Evolutionary conservation across 2,888 invertebrate species (phyloP), one percentile per base, ranked within the genome.

Genomic region (Uloborus plumipes): DNA sequence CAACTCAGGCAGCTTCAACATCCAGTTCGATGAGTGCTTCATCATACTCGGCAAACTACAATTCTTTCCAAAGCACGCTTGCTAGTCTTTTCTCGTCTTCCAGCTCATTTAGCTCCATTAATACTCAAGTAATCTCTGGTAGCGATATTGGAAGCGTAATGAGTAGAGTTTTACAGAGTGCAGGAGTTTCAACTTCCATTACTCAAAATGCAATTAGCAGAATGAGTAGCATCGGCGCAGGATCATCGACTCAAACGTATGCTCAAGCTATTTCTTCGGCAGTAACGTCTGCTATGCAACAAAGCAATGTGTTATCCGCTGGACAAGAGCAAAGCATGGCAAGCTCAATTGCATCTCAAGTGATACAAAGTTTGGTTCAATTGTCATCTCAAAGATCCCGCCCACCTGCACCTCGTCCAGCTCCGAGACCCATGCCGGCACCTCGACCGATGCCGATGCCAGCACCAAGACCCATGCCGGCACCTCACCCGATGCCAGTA

Each of bases 261-360:
- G 55, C 71, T 6, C 47, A 47, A 31, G 58, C 58, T 1, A 50
- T 71, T 39, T 47, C 77, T 15, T 55, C 16, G 11, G 71, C 49
- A n/a, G 70, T 71, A 1, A 18, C 78, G 18, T 4, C 13, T 9
- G 1, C 20, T 11, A 3, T 59, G 16, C 55, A 50, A 18, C 47
- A 65, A 15, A 65, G 53, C 0, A 31, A 49, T 14, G 7, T 31
- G 0, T 49, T 53, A 20, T 18, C n/a, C 0, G 64, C 61, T 26
- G 72, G 72, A 59, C 51, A 61, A 62, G 72, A 72, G n/a, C 14
- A 20, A 26, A 26, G 16, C 16, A n/a, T 62, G n/a, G 47, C 72
- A 15, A 49, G 51, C n/a, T 7, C 15, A 50, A 31, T 61, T 3
- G 18, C 49, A 16, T 61, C 61, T 0, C 2, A 13, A 16, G 61